Percentiles rank a stretch among this genome's conserved stretches.
Conservation (phyloP, 2,888 invertebrate species). For the Ametastegia equiseti region DNA sequence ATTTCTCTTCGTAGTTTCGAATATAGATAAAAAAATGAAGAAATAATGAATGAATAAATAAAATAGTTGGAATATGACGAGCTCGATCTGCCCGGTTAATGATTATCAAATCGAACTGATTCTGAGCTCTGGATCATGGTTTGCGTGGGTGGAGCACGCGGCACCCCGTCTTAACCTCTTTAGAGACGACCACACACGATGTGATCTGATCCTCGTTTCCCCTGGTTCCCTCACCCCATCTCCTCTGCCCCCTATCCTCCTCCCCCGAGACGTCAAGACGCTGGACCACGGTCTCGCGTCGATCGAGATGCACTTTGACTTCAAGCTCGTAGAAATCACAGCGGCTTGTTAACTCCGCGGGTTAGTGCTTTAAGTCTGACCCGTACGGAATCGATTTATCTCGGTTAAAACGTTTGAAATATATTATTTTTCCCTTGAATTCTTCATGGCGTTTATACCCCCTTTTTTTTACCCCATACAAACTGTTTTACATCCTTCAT, state of each 20-base stretch:
- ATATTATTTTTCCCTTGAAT: too few relatives aligned
- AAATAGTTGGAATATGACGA: too few relatives aligned
- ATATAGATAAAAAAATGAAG: neutral
- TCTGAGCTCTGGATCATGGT: neutral
- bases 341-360: conserved; percentile 24
- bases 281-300: conserved; percentile 30
- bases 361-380: neutral
- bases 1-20: neutral
- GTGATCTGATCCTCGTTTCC: conserved; percentile 60
- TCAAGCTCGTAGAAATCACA: conserved; percentile 23
- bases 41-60: too few relatives aligned
- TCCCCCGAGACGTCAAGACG: conserved; percentile 45
- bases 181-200: conserved; percentile 67
- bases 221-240: too few relatives aligned
- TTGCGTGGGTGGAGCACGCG: conserved; percentile 31
- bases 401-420: neutral
- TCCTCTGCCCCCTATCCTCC: conserved; percentile 53
- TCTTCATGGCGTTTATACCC: too few relatives aligned
- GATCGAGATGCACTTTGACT: conserved; percentile 46
- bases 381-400: conserved; percentile 19
- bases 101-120: neutral
- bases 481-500: neutral
- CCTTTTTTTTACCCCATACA: neutral
- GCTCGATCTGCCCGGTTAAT: neutral
- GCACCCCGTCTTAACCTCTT: conserved; percentile 55